These are phyloP conservation scores for Macrocentrus cingulum DNA, from an alignment of 1,140 invertebrate species.

Conservation along the genomic window DNA sequence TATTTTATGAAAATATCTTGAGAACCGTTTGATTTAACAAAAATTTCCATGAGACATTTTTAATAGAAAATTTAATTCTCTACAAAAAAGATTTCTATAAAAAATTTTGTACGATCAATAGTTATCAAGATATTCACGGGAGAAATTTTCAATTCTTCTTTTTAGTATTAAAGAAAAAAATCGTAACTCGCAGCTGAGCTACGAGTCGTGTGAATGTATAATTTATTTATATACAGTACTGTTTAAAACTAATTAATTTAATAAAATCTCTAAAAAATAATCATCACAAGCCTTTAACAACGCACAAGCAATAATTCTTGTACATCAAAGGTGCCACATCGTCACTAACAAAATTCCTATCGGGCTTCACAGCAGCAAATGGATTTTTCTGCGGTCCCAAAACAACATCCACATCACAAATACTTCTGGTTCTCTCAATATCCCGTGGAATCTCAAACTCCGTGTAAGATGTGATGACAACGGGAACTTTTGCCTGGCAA, in stretches of 20 bases:
- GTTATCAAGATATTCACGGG: too few relatives aligned
- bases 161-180: too few relatives aligned
- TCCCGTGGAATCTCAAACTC: constrained; percentile 66
- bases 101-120: too few relatives aligned
- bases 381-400: constrained; percentile 62
- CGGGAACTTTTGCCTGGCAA: constrained; percentile 59
- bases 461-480: constrained; percentile 69
- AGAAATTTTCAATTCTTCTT: too few relatives aligned
- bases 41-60: too few relatives aligned
- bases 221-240: constrained; percentile 2
- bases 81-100: too few relatives aligned
- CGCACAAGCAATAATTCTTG: constrained; percentile 68
- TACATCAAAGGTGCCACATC: constrained; percentile 69
- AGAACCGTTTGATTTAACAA: too few relatives aligned
- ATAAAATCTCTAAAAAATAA: neutral
- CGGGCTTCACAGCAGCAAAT: constrained; percentile 68
- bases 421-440: constrained; percentile 57
- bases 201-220: too few relatives aligned
- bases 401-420: constrained; percentile 56
- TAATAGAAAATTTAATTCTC: too few relatives aligned
- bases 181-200: too few relatives aligned
- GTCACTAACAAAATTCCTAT: constrained; percentile 74
- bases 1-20: too few relatives aligned
- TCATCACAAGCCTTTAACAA: constrained; percentile 45
- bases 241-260: neutral